phyloP scores from a whole-genome alignment of 2,797 vertebrate genomes.

The Simalia tracyae region DNA sequence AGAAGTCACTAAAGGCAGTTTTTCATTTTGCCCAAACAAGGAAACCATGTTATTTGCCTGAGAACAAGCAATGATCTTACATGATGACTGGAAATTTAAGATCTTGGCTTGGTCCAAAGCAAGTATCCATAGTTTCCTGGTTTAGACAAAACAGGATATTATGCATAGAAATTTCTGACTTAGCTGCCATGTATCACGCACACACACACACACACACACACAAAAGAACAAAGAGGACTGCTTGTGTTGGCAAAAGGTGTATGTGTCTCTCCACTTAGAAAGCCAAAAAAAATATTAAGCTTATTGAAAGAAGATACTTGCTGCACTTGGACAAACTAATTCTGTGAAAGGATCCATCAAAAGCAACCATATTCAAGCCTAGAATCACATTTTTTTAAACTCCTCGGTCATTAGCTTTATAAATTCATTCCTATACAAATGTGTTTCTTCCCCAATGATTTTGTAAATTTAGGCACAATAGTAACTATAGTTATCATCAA shows the following conservation, averaged over 20 bases:
- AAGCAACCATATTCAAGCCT: background rate
- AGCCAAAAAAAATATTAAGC: background rate
- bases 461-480: background rate
- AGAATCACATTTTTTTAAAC: background rate
- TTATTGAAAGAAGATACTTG: background rate
- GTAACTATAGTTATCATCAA: background rate
- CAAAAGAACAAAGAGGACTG: background rate
- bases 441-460: background rate
- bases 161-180: background rate
- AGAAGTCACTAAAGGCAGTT: background rate
- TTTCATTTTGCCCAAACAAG: background rate
- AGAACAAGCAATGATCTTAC: background rate
- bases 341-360: background rate
- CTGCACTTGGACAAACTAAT: background rate
- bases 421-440: background rate
- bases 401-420: background rate
- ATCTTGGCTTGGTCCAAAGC: background rate
- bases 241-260: background rate
- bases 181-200: background rate
- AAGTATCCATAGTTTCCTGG: background rate
- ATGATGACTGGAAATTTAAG: background rate
- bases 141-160: background rate
- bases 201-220: background rate
- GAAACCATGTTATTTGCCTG: background rate
- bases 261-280: background rate